These are phyloP conservation scores for Junco hyemalis DNA, from an alignment of 2,113 vertebrate species.

Conservation along the genomic window DNA sequence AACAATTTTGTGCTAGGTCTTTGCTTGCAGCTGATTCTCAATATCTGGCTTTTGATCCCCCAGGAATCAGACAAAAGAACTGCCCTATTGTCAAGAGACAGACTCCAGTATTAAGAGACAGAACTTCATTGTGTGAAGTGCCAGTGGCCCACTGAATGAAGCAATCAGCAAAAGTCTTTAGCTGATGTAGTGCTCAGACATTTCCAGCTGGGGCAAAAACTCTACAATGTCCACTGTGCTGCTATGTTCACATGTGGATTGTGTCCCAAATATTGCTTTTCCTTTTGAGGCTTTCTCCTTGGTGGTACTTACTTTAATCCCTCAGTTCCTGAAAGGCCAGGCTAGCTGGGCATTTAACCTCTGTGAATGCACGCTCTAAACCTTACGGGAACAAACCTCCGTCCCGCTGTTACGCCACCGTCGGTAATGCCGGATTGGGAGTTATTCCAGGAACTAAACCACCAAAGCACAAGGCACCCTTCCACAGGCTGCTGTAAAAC, in stretches of 20 bases:
- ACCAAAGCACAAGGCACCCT: neutral
- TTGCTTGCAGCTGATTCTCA: neutral
- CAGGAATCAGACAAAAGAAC: neutral
- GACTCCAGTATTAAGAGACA: neutral
- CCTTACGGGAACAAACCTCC: neutral
- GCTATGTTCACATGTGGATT: neutral
- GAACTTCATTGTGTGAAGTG: neutral
- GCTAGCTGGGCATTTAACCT: neutral
- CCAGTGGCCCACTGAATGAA: neutral
- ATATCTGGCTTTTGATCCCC: neutral
- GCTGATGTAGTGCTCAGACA: neutral
- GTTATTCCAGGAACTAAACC: constrained; percentile 31
- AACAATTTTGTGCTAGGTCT: neutral
- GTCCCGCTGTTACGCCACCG: neutral
- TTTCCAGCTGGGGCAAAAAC: neutral
- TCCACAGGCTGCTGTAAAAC: neutral
- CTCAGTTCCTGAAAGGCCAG: neutral
- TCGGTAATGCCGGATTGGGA: constrained; percentile 26
- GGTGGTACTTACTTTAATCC: neutral
- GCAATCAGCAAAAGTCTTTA: neutral
- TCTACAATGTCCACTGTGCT: neutral
- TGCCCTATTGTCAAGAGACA: neutral
- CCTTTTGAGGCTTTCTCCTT: neutral
- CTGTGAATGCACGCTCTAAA: fast-evolving
- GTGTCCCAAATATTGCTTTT: neutral